These are phyloP conservation scores for Leptopterna dolabrata DNA, from an alignment of 2,888 invertebrate genomes.

Conservation along the genomic window DNA sequence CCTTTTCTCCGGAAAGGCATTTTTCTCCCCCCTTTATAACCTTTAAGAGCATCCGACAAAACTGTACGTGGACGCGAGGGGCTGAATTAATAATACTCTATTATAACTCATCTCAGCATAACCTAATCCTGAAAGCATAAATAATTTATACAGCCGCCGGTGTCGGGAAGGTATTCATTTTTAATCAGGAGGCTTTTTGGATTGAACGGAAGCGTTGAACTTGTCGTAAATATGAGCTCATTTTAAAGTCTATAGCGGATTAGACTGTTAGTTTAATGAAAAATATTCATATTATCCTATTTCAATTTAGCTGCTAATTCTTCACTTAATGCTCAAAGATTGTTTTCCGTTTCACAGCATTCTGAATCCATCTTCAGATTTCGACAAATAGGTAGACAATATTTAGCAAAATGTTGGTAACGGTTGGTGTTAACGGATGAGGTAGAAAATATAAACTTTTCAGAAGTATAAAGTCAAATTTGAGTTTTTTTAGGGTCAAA, in stretches of 20 bases:
- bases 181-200: background rate
- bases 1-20: too few relatives aligned
- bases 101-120: background rate
- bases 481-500: too few relatives aligned
- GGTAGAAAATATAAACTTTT: too few relatives aligned
- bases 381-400: too few relatives aligned
- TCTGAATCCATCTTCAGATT: too few relatives aligned
- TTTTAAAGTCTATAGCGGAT: background rate
- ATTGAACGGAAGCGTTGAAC: background rate
- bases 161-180: background rate
- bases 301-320: too few relatives aligned
- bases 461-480: too few relatives aligned
- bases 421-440: too few relatives aligned
- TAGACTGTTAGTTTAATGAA: background rate
- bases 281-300: background rate
- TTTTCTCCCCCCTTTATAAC: background rate
- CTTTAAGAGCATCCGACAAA: background rate
- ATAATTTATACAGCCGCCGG: background rate
- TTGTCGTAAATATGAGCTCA: background rate
- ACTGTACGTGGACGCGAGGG: background rate
- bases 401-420: too few relatives aligned
- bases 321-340: too few relatives aligned
- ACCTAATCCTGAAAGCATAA: background rate
- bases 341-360: too few relatives aligned
- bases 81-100: background rate